phyloP scores from a whole-genome alignment of 2,888 invertebrate species.

The Holacanthella duospinosa region DNA sequence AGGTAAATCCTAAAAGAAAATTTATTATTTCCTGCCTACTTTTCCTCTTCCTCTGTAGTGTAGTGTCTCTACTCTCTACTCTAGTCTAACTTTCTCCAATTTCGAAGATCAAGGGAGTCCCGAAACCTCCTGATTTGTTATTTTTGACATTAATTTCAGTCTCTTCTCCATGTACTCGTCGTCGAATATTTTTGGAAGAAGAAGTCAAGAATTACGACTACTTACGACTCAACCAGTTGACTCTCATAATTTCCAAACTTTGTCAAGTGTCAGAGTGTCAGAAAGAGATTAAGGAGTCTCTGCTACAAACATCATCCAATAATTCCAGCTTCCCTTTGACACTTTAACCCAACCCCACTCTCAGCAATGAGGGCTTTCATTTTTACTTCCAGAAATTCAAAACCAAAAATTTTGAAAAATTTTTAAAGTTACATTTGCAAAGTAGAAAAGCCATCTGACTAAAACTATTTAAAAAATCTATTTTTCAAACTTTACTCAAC shows the following conservation, averaged over 20 bases:
- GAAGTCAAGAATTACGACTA: no score
- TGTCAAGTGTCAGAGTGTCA: neutral
- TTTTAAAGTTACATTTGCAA: no score
- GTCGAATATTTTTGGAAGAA: no score
- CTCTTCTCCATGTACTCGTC: neutral
- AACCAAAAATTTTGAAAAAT: neutral
- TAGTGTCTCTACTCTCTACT: neutral
- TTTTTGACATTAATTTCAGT: conserved; percentile 3
- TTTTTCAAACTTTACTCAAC: no score
- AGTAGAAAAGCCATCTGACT: no score
- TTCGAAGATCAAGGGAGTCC: neutral
- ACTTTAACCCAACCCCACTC: neutral
- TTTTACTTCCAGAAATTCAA: neutral
- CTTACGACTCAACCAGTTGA: neutral
- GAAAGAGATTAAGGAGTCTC: neutral
- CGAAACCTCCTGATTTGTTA: neutral
- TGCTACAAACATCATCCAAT: neutral
- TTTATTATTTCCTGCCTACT: neutral
- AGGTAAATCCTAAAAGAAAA: neutral
- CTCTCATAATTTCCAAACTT: neutral
- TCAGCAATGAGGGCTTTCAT: neutral
- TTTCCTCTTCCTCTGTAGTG: no score
- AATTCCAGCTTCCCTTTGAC: neutral
- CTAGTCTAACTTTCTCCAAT: neutral
- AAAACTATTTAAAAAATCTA: no score